These are phyloP conservation scores for Cnemophilus loriae DNA, from an alignment of 2,113 vertebrate genomes.

Conservation along the genomic window DNA sequence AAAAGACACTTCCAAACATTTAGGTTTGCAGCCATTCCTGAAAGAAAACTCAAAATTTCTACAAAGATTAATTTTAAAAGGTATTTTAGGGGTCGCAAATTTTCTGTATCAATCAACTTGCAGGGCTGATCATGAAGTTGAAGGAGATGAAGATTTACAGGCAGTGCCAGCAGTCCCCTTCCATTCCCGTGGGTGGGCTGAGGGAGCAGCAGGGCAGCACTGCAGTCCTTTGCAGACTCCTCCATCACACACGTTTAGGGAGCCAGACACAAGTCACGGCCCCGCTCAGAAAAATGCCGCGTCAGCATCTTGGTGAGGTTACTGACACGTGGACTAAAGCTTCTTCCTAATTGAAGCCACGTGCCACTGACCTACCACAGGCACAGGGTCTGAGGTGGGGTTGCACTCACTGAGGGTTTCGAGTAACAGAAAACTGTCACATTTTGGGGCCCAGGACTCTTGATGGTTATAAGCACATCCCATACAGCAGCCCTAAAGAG, in stretches of 20 bases:
- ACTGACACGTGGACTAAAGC: not conserved
- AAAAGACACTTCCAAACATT: not conserved
- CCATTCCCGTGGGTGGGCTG: not conserved
- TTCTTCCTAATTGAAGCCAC: not conserved
- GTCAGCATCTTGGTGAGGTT: not conserved
- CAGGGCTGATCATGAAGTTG: not conserved
- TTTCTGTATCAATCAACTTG: not conserved
- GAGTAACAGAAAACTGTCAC: not conserved
- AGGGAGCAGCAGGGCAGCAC: not conserved
- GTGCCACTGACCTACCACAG: not conserved
- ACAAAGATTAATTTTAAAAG: not conserved
- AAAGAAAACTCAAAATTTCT: not conserved
- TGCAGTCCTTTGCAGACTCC: not conserved
- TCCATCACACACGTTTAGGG: not conserved
- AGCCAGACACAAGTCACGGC: not conserved
- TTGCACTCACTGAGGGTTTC: not conserved
- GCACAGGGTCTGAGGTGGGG: not conserved
- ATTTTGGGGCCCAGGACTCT: not conserved
- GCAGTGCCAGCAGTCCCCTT: not conserved
- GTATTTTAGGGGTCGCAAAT: not conserved
- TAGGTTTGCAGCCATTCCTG: not conserved
- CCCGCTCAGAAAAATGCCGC: not conserved
- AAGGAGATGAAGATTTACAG: not conserved
- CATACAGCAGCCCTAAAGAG: not conserved
- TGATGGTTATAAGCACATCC: not conserved